Evolutionary conservation across 2,888 invertebrate genomes (phyloP), one percentile per base, ranked within the genome.

Genomic region (Drosophila buzzatii): DNA sequence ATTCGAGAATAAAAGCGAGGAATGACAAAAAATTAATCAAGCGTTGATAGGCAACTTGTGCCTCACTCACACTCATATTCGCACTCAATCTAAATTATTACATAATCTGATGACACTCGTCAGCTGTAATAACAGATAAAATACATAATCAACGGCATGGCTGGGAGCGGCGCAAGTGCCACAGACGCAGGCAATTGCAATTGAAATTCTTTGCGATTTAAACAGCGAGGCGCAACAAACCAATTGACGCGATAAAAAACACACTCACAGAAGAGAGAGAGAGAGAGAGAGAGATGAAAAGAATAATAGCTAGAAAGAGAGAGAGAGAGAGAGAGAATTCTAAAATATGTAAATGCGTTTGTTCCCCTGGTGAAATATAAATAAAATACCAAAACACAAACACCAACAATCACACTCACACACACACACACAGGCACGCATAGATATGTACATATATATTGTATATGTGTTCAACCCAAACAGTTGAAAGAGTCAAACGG

Each of bases 281-380:
- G 20, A 27, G 9, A 8, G 20, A 16, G 20, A 16, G 8, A 16
- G 16, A 0, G 20, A 57, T 8, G 20, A 20, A 57, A 5, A 23
- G 3, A 41, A 9, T 3, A n/a, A n/a, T n/a, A n/a, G n/a, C n/a
- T n/a, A n/a, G 7, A 49, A 12, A 59, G 16, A 16, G 3, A 27
- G n/a, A 8, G 9, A 49, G 31, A 55, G 12, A 12, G 6, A 31
- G 33, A 27, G n/a, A 12, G 42, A 20, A 63, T 67, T 74, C 72
- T 62, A 75, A 78, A 71, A 70, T 80, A 90, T 85, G 90, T 85
- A 90, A 85, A 90, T 88, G 85, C 81, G 74, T 89, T 82, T 77
- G 77, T 82, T 88, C 67, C 85, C 90, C 88, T 61, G 71, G 57
- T 70, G 67, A 76, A 74, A 72, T 72, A 73, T 70, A 77, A 76